phyloP scores from a whole-genome alignment of 2,797 vertebrate species.

The Nasua narica region DNA sequence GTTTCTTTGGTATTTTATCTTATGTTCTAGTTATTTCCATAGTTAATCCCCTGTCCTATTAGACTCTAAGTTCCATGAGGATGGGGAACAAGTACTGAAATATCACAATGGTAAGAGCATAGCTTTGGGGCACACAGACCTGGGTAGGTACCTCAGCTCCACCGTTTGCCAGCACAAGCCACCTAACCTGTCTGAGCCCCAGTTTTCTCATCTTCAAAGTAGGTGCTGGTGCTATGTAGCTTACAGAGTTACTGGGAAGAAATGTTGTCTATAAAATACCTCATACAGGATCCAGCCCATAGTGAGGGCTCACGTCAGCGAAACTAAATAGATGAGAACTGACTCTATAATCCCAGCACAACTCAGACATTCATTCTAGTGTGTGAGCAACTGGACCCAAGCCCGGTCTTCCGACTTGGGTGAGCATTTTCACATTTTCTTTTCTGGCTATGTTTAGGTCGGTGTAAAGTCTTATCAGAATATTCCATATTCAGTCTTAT shows the following conservation, averaged over 20 bases:
- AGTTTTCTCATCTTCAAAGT: neutral
- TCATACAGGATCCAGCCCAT: neutral
- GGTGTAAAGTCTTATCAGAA: slow-evolving; percentile 19
- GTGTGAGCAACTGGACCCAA: slow-evolving; percentile 3
- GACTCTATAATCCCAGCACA: slow-evolving; percentile 29
- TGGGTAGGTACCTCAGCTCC: neutral
- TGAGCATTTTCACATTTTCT: slow-evolving; percentile 32
- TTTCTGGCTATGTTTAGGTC: neutral
- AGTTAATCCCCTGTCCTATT: neutral
- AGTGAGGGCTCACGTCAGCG: neutral
- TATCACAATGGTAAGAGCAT: neutral
- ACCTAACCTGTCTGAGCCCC: neutral
- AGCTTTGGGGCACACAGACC: neutral
- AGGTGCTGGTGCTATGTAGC: neutral
- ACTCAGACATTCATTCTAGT: slow-evolving; percentile 18
- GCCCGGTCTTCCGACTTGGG: slow-evolving; percentile 16
- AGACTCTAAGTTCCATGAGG: neutral
- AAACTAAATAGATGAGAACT: slow-evolving; percentile 4
- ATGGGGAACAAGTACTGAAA: neutral
- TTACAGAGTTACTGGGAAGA: neutral
- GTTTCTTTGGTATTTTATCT: neutral
- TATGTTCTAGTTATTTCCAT: neutral
- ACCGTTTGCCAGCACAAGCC: neutral
- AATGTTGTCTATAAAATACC: neutral
- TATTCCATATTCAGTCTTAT: neutral